Evolutionary conservation across 1,140 invertebrate species (phyloP).

Genomic region (Bombus waltoni): DNA sequence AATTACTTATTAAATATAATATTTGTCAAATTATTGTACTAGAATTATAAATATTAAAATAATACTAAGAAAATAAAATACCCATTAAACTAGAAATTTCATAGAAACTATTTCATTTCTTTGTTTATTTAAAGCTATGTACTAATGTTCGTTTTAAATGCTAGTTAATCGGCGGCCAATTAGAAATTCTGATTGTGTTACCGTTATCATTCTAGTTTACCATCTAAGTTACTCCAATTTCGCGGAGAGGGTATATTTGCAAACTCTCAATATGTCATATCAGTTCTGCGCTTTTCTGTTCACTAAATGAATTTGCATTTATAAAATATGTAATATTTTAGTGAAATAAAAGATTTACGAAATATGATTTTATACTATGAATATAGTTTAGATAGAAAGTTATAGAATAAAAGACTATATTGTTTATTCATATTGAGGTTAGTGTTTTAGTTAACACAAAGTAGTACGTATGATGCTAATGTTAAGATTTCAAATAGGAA

Average conservation of each 20-base stretch:
- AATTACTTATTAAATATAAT: background rate
- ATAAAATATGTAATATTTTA: background rate
- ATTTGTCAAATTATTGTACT: background rate
- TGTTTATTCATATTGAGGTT: constrained; percentile 37
- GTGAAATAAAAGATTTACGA: background rate
- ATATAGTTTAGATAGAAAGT: background rate
- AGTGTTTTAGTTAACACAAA: constrained; percentile 33
- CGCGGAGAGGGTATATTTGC: constrained; percentile 30
- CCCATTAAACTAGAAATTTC: background rate
- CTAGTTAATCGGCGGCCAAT: background rate
- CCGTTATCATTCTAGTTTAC: background rate
- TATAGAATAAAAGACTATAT: background rate
- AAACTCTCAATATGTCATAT: constrained; percentile 56
- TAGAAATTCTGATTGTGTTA: background rate
- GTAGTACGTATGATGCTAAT: background rate
- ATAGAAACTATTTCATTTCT: background rate
- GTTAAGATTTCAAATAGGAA: no score
- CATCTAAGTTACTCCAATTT: constrained; percentile 16
- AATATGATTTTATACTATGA: constrained; percentile 10
- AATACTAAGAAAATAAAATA: background rate
- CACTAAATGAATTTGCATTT: background rate
- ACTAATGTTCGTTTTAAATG: background rate
- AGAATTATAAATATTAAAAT: background rate
- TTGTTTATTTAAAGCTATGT: background rate
- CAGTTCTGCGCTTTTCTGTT: constrained; percentile 13